A percentile compares a stretch with the other conserved stretches of the same genome.
Evolutionary conservation across 2,113 vertebrate genomes (phyloP).

Genomic region (Aldabrachelys gigantea): DNA sequence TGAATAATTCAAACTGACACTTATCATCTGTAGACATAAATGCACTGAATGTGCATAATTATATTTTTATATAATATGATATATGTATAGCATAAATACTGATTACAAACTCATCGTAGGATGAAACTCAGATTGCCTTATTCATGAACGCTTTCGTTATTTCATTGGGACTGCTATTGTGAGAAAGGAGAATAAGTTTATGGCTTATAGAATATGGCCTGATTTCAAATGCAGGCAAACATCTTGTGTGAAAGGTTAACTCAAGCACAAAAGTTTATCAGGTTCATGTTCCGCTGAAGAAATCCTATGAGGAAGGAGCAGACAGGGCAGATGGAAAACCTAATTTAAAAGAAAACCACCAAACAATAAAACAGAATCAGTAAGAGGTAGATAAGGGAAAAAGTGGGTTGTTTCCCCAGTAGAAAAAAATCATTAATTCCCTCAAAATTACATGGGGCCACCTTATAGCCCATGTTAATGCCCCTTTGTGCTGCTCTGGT

Average conservation of each 20-base stretch:
- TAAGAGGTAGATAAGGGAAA: background rate
- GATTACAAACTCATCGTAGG: background rate
- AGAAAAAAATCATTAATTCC: background rate
- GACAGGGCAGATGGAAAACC: background rate
- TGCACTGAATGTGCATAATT: background rate
- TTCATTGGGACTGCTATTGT: background rate
- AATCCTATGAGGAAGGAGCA: background rate
- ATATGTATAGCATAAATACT: background rate
- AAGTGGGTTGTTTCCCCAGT: background rate
- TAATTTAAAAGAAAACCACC: background rate
- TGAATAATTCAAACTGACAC: background rate
- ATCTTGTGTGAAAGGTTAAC: background rate
- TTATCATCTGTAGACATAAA: background rate
- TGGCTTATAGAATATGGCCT: background rate
- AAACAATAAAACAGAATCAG: background rate
- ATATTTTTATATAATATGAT: background rate
- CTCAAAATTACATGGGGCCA: background rate
- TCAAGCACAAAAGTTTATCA: background rate
- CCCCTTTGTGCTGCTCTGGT: background rate
- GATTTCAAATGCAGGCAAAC: constrained; percentile 2
- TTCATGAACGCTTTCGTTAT: background rate
- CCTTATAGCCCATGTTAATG: background rate
- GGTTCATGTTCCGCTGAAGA: background rate
- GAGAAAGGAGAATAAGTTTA: background rate
- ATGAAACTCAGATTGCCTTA: background rate